A percentile compares a stretch with the other conserved stretches of the same genome.
These are phyloP conservation scores for Tor tambroides DNA, from an alignment of 2,113 vertebrate genomes.

Conservation along the genomic window DNA sequence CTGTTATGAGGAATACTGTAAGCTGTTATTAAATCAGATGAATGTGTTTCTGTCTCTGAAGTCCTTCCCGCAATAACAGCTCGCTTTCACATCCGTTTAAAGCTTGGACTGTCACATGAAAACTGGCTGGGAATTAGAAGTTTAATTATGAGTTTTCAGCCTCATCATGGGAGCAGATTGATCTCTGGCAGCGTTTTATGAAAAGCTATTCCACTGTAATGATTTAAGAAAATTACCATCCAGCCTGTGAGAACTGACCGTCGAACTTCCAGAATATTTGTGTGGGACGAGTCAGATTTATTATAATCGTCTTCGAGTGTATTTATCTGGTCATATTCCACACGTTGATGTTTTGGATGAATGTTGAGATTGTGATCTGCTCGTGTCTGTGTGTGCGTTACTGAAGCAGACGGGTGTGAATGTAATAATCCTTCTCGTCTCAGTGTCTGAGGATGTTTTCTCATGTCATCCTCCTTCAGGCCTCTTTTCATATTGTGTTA, in stretches of 20 bases:
- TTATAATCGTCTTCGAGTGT: constrained; percentile 18
- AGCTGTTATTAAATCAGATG: constrained; percentile 1
- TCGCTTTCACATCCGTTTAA: constrained; percentile 35
- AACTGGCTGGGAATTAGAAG: constrained; percentile 43
- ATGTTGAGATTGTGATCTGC: not conserved
- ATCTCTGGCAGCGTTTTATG: constrained; percentile 35
- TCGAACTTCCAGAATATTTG: not conserved
- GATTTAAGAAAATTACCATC: not conserved
- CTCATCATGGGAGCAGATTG: constrained; percentile 43
- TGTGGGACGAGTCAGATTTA: not conserved
- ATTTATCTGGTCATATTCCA: not conserved
- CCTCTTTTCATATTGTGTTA: no score
- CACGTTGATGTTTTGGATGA: not conserved
- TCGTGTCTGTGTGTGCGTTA: not conserved
- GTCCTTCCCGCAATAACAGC: not conserved
- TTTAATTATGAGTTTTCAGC: constrained; percentile 49
- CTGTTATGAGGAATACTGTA: not conserved
- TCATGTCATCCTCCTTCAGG: no score
- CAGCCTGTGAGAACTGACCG: not conserved
- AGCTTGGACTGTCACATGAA: constrained; percentile 33
- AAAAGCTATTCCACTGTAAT: not conserved
- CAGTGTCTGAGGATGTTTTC: no score
- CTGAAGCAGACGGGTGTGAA: no score
- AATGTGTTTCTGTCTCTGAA: not conserved
- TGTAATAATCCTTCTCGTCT: no score